Evolutionary conservation across 2,888 invertebrate genomes (phyloP).

Genomic region (Macropis europaea): DNA sequence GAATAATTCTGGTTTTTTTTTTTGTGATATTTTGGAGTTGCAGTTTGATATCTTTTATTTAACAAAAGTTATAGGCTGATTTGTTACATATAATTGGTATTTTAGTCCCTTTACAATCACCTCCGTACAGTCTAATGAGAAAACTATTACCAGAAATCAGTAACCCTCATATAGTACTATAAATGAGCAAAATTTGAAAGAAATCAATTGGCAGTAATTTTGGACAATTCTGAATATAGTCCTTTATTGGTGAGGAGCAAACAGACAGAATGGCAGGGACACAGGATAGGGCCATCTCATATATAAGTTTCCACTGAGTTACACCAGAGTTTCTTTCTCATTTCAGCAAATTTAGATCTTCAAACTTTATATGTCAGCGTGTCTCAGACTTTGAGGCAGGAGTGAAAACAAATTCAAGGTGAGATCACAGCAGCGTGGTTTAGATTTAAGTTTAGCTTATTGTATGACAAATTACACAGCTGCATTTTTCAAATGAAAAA

Average conservation of each 20-base stretch:
- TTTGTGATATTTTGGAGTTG: no score
- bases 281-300: slow-evolving; percentile 77
- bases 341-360: slow-evolving; percentile 83
- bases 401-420: slow-evolving; percentile 82
- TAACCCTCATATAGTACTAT: no score
- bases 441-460: slow-evolving; percentile 77
- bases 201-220: no score
- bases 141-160: no score
- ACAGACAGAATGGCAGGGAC: slow-evolving; percentile 78
- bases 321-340: slow-evolving; percentile 80
- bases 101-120: no score
- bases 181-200: no score
- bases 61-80: no score
- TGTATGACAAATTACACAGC: slow-evolving; percentile 75
- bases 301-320: slow-evolving; percentile 72
- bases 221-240: slow-evolving; percentile 31
- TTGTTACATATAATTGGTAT: no score
- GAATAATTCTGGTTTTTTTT: no score
- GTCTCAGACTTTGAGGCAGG: slow-evolving; percentile 83
- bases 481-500: slow-evolving; percentile 68
- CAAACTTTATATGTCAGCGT: slow-evolving; percentile 82
- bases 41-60: no score
- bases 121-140: no score
- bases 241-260: slow-evolving; percentile 61
- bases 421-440: slow-evolving; percentile 80